A percentile compares a stretch with the other conserved stretches of the same genome.
Evolutionary conservation across 1,140 invertebrate genomes (phyloP).

Genomic region (Pogonomyrmex barbatus): DNA sequence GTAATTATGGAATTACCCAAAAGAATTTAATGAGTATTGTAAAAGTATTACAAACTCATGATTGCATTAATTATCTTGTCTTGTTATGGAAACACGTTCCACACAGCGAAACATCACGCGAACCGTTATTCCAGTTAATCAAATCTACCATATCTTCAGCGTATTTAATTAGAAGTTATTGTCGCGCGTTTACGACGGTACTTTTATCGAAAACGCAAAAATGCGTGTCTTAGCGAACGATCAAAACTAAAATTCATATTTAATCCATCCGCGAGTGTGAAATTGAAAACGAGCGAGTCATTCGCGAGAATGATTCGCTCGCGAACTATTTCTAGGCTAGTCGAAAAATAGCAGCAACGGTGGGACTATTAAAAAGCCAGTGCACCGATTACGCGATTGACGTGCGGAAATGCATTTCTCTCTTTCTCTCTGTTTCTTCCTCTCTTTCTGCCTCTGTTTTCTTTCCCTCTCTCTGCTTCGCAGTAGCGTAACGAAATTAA

Average conservation of each 20-base stretch:
- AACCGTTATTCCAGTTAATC: neutral
- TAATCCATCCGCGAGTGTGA: neutral
- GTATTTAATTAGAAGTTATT: neutral
- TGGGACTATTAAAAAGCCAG: constrained; percentile 32
- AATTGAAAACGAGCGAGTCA: constrained; percentile 16
- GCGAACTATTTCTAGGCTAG: constrained; percentile 48
- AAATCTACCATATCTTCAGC: neutral
- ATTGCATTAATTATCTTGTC: neutral
- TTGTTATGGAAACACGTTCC: neutral
- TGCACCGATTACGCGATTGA: constrained; percentile 52
- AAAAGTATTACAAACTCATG: neutral
- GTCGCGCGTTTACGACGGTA: neutral
- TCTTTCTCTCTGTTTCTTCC: constrained; percentile 4
- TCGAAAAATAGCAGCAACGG: constrained; percentile 52
- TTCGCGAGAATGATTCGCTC: constrained; percentile 13
- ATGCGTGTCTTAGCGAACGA: neutral
- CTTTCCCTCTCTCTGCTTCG: constrained; percentile 1
- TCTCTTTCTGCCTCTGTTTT: neutral
- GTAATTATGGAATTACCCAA: neutral
- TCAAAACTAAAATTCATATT: neutral
- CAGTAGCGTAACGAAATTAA: constrained; percentile 57
- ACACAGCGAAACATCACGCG: no score
- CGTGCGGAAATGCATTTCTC: constrained; percentile 44
- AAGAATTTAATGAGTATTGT: neutral
- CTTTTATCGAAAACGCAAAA: neutral